Evolutionary conservation across 2,888 invertebrate genomes (phyloP), one percentile per base, ranked within the genome.

Genomic region (Ochropacha duplaris): DNA sequence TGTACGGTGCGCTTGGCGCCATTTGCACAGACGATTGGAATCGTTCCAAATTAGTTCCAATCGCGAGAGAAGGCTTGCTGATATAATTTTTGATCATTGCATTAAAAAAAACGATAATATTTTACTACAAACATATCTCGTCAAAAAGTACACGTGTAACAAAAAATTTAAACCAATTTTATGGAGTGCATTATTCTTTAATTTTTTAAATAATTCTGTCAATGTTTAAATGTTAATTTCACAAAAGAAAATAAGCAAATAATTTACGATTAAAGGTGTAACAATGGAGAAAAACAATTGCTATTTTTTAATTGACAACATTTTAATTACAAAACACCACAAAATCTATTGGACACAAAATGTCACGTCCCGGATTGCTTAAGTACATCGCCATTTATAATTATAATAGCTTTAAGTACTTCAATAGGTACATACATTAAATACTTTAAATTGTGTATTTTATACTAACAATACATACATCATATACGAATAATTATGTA

Each of bases 261-360:
- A 34, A 61, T 44, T 44, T 19, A 19, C 19, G 19, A 60, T 57
- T 57, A 31, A 60, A 63, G 59, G 66, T 66, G 63, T 62, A 64
- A 57, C 31, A 65, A 61, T 65, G 62, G 66, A 75, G 59, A 76
- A 78, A 84, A 79, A 76, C 73, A 78, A 78, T 69, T 63, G 57
- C 59, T 65, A 66, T 64, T 68, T 78, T 28, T 79, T 92, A 92
- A 92, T 92, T 92, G 92, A 92, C 92, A 92, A 92, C 91, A 90
- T 92, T 92, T 92, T 92, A 90, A 90, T 92, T 92, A 92, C 87
- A 92, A 92, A 92, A 92, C 91, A 92, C 92, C 92, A 92, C 91
- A 92, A 92, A 88, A 87, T 90, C 86, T 90, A 90, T 88, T 78
- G 77, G 86, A 88, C 88, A 88, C 86, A 82, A 83, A 86, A 89